Percentiles rank a stretch among this genome's conserved stretches.
Conservation (phyloP, 2,113 vertebrate genomes). For the Merops nubicus region DNA sequence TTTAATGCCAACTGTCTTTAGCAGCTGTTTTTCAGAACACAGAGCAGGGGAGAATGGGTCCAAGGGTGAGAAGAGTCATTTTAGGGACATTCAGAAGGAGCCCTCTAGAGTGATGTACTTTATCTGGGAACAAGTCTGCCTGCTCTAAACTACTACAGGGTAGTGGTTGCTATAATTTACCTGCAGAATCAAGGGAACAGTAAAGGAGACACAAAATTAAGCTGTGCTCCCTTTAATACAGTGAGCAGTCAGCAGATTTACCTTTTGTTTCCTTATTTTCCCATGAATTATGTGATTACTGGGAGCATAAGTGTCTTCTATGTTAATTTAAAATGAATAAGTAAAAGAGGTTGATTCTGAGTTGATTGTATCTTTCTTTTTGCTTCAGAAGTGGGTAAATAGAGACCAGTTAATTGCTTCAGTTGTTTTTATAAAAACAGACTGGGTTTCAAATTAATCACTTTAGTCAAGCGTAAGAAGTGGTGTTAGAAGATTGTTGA, state of each 20-base stretch:
- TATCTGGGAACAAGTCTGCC: background rate
- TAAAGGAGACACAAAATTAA: background rate
- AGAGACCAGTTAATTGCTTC: constrained; percentile 56
- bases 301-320: background rate
- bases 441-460: background rate
- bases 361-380: background rate
- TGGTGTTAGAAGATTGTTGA: background rate
- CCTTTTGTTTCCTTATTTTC: background rate
- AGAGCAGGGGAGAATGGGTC: background rate
- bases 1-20: background rate
- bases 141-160: background rate
- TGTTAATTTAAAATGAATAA: background rate
- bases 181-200: background rate
- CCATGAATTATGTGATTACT: background rate
- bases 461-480: background rate
- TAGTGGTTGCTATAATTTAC: background rate
- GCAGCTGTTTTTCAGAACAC: background rate
- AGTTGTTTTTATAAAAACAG: constrained; percentile 27
- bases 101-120: background rate
- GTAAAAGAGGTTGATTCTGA: background rate
- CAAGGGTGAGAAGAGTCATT: background rate
- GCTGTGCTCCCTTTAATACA: background rate
- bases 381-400: constrained; percentile 36
- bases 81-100: background rate
- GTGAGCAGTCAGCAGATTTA: background rate